Evolutionary conservation across 2,797 vertebrate species (phyloP), one percentile per base, ranked within the genome.

Genomic region (Semaprochilodus insignis): DNA sequence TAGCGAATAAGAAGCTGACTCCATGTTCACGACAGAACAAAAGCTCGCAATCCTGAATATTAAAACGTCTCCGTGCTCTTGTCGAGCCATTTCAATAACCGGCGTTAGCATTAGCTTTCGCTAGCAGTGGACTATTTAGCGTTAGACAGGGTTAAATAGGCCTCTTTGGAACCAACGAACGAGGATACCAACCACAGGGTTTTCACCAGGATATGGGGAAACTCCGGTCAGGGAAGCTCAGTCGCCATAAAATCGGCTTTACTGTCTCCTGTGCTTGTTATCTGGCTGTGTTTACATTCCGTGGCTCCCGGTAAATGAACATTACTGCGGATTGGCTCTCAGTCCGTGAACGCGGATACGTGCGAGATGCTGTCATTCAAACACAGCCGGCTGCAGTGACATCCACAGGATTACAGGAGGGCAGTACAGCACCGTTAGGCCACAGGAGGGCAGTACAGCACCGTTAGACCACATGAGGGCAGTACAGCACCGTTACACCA

Each of bases 41-140:
- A 48, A 48, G 8, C 44, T 48, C 8, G 1, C 44, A 48, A 2
- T 13, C 44, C 8, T 48, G 10, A 48, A 48, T 10, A 13, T 13
- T 4, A 6, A 44, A 44, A 44, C 44, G 44, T 44, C 4, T 44
- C 6, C 8, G 44, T 48, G 44, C 44, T 48, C 44, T 48, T 48
- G 44, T 48, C 44, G 8, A 10, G 44, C 44, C 31, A 65, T 25
- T 34, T 65, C 15, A 67, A 10, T 11, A 7, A 67, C 31, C 34
- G 40, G 63, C 63, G 34, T 69, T 69, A 69, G 66, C 66, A 69
- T 21, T 44, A 69, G 66, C 66, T 69, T 21, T 69, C 63, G 63
- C 25, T 36, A 66, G 27, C 25, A 17, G 31, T 31, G 2, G 4
- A 27, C 0, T 17, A 48, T 13, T 10, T 48, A 1, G 10, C 44